phyloP scores from a whole-genome alignment of 1,140 invertebrate genomes.

The Drosophila serrata region DNA sequence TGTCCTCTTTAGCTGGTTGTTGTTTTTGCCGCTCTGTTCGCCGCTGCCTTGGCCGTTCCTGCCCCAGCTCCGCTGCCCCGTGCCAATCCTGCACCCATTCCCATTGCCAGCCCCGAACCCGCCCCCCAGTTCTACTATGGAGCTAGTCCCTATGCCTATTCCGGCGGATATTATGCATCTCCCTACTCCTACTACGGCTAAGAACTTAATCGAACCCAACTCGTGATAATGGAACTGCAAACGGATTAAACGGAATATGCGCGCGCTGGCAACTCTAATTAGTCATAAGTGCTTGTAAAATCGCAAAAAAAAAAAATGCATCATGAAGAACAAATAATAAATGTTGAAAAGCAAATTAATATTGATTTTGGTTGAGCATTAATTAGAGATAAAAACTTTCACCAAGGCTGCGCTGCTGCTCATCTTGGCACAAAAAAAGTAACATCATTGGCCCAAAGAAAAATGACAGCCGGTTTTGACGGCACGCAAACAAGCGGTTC shows the following conservation, averaged over 20 bases:
- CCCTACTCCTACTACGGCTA: constrained; percentile 79
- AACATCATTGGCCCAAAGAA: not conserved
- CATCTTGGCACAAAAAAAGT: not conserved
- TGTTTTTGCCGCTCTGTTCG: constrained; percentile 78
- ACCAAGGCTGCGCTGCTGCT: not conserved
- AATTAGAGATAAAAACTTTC: constrained; percentile 12
- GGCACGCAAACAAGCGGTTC: constrained; percentile 84
- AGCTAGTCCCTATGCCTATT: constrained; percentile 72
- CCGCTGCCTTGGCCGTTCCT: constrained; percentile 65
- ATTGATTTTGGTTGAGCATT: constrained; percentile 10
- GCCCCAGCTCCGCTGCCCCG: constrained; percentile 56
- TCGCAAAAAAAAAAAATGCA: constrained; percentile 62
- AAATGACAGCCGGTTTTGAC: constrained; percentile 1
- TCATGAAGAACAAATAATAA: constrained; percentile 50
- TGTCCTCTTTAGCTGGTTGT: constrained; percentile 56
- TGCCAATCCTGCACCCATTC: constrained; percentile 66
- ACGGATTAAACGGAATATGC: constrained; percentile 50
- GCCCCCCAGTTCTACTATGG: constrained; percentile 76
- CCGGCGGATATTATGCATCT: constrained; percentile 69
- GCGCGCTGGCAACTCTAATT: constrained; percentile 71
- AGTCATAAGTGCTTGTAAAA: constrained; percentile 68
- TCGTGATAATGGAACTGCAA: constrained; percentile 55
- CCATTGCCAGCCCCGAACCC: constrained; percentile 69
- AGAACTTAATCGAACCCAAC: constrained; percentile 30
- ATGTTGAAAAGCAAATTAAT: constrained; percentile 28